Base-by-base conservation (phyloP, 2,113 vertebrate genomes). In the Scortum barcoo region DNA sequence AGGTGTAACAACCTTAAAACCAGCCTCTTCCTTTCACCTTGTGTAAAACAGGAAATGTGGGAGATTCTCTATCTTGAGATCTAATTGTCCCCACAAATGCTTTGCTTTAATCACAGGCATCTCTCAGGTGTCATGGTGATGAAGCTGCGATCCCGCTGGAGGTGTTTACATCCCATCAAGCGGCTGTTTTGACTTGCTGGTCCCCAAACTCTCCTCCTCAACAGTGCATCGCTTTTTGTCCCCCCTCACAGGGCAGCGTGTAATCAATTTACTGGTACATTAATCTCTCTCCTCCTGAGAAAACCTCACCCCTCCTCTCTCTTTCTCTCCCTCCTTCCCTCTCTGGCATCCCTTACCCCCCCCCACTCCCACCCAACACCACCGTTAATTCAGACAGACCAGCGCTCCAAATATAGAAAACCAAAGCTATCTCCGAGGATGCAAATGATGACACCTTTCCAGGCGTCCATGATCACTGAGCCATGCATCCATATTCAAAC, bases 241-340 rank as follows among this genome's bases (percentile, higher is more conserved):
- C 42, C 51, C 51, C 51, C 10, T 57, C 70, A 24, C 68, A 66
- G 57, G 60, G 67, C 20, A 16, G 22, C 5, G 20, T 83, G 82
- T 78, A 48, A 86, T 85, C 76, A 72, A 62, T 81, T 81, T 71
- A 48, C 72, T 72, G 79, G 0, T 71, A 81, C 79, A 84, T 81
- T 63, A 74, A 85, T 81, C 70, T 80, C 54, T 56, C 40, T 75
- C 38, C 71, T 74, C 65, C 70, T 30, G 54, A 86, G 61, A 87
- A 71, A 53, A 38, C 48, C 22, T 53, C 42, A 13, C 50, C 28
- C 65, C 3, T 20, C 12, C 40, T 33, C 66, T 7, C 28, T 38
- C 7, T 38, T 8, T 17, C n/a, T 40, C 68, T 36, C 42, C 26
- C 24, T 28, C 60, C 30, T 38, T 56, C 38, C 19, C 17, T 44